A percentile compares a stretch with the other conserved stretches of the same genome.
Conservation (phyloP, 2,113 vertebrate species). For the Paraplagusia blochii region DNA sequence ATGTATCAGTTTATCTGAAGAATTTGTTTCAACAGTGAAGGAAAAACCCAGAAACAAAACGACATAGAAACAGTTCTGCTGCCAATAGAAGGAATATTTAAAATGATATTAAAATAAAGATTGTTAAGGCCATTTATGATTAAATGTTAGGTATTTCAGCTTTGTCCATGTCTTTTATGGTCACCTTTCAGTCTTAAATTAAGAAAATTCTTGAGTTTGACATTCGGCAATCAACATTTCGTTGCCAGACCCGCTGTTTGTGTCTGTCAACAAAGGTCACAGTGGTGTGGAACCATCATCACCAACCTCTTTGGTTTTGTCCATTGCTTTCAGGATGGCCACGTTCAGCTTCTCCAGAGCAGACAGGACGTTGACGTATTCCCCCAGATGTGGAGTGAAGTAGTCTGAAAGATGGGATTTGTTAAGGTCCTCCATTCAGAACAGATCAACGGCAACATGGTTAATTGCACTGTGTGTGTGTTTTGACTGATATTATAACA, state of each 20-base stretch:
- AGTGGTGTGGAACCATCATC: background rate
- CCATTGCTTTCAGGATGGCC: conserved; percentile 92
- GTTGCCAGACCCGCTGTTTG: no score
- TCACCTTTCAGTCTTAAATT: no score
- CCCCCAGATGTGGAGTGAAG: conserved; percentile 89
- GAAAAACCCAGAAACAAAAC: no score
- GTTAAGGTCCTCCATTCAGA: background rate
- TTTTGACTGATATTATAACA: background rate
- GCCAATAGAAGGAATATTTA: background rate
- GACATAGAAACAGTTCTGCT: no score
- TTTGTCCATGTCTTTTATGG: no score
- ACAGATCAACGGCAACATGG: background rate
- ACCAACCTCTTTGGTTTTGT: conserved; percentile 91
- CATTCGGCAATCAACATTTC: no score
- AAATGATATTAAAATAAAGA: background rate
- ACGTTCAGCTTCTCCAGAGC: conserved; percentile 91
- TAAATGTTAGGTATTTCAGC: no score
- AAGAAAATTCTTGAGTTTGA: no score
- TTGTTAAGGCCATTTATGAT: no score
- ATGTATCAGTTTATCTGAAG: no score
- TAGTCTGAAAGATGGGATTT: conserved; percentile 77
- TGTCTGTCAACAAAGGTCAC: no score
- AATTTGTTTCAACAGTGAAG: no score
- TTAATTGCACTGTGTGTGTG: background rate
- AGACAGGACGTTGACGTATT: conserved; percentile 88